These are phyloP conservation scores for Nesidiocoris tenuis DNA, from an alignment of 2,888 invertebrate species.

Conservation along the genomic window DNA sequence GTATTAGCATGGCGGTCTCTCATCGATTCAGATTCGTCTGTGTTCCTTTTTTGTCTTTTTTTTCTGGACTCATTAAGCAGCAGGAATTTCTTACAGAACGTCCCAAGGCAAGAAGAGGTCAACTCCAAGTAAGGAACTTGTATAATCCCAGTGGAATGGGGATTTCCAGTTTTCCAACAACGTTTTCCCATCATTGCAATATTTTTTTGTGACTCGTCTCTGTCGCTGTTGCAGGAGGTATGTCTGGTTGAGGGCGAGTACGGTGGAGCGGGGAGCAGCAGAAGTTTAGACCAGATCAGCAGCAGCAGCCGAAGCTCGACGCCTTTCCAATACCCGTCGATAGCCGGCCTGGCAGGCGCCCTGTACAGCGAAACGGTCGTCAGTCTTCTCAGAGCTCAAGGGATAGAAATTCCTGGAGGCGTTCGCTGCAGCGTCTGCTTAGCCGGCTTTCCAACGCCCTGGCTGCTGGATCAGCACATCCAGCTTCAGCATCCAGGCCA, in stretches of 20 bases:
- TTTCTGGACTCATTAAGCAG: too few species aligned
- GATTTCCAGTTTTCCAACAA: too few species aligned
- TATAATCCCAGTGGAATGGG: too few species aligned
- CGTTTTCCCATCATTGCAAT: too few species aligned
- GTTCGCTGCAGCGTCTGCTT: constrained; percentile 76
- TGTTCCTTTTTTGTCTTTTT: too few species aligned
- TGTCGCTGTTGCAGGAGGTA: constrained; percentile 51
- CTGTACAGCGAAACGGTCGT: constrained; percentile 49
- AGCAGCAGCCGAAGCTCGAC: constrained; percentile 58
- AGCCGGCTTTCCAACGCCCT: constrained; percentile 83
- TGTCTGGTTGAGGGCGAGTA: constrained; percentile 52
- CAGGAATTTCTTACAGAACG: too few species aligned
- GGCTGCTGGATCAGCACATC: constrained; percentile 82
- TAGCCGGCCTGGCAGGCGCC: constrained; percentile 53
- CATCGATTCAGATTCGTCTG: too few species aligned
- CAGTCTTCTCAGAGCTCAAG: constrained; percentile 45
- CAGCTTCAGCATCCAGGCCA: constrained; percentile 75
- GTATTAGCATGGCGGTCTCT: too few species aligned
- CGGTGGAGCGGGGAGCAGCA: constrained; percentile 48
- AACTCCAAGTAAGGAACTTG: too few species aligned
- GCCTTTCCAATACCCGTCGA: constrained; percentile 59
- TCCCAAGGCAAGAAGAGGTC: too few species aligned
- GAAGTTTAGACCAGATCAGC: constrained; percentile 49
- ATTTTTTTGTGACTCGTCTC: too few species aligned
- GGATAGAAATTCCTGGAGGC: constrained; percentile 45